A percentile compares a stretch with the other conserved stretches of the same genome.
Evolutionary conservation across 2,113 vertebrate species (phyloP).

Genomic region (Rousettus leschenaultii): DNA sequence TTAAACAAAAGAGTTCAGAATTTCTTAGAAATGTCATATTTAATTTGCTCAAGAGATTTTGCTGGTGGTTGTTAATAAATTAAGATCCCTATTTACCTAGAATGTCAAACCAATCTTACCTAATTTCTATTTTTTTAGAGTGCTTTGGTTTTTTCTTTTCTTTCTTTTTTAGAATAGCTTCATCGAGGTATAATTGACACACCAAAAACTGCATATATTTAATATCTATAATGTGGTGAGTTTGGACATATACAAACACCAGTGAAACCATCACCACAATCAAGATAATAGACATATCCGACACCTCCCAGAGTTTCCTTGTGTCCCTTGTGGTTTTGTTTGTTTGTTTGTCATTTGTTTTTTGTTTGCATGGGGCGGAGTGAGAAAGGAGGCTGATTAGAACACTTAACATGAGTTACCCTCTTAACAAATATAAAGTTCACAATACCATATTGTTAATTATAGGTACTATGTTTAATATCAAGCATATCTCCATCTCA

Average conservation of each 20-base stretch:
- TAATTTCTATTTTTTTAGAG: neutral
- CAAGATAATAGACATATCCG: neutral
- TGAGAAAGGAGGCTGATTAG: neutral
- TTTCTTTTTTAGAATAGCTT: neutral
- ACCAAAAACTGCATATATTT: neutral
- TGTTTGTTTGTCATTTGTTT: neutral
- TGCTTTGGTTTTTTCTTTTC: neutral
- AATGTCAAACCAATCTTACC: neutral
- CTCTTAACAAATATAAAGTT: neutral
- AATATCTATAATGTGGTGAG: neutral
- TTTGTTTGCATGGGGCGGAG: neutral
- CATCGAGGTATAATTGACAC: neutral
- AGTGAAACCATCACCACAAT: neutral
- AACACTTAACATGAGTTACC: neutral
- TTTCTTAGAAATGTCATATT: neutral
- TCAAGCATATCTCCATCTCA: neutral
- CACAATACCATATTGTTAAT: neutral
- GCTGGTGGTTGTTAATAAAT: neutral
- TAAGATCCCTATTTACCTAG: neutral
- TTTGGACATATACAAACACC: neutral
- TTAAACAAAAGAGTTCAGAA: neutral
- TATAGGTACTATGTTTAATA: neutral
- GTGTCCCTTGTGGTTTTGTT: neutral
- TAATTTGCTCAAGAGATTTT: neutral
- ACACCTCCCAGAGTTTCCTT: neutral